Conservation (phyloP, 2,113 vertebrate species). For the Engystomops pustulosus region DNA sequence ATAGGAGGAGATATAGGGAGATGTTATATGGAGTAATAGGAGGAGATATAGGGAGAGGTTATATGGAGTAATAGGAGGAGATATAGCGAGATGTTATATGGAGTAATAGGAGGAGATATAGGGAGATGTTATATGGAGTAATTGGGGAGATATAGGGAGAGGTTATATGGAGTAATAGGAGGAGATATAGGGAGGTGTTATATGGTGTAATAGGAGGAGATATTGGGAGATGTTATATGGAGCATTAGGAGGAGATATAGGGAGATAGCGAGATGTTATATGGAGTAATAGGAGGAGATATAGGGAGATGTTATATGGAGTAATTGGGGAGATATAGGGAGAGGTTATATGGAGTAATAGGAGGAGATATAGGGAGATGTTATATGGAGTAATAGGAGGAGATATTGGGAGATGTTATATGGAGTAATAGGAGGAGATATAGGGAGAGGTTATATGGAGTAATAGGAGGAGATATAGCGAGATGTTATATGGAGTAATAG, state of each 20-base stretch:
- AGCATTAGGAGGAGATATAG: background rate
- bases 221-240: background rate
- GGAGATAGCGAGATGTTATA: background rate
- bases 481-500: conserved; percentile 5
- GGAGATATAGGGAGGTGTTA: no score
- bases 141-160: background rate
- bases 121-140: background rate
- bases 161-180: no score
- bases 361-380: background rate
- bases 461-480: background rate
- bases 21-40: background rate
- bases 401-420: background rate
- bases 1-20: background rate
- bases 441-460: background rate
- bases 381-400: conserved; percentile 12
- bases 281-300: conserved; percentile 5
- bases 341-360: no score
- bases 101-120: conserved; percentile 13
- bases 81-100: background rate
- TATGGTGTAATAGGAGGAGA: no score
- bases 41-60: background rate
- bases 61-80: background rate
- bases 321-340: background rate
- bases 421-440: background rate
- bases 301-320: background rate